Percentiles rank a stretch among this genome's conserved stretches.
These are phyloP conservation scores for Tachysurus fulvidraco DNA, from an alignment of 2,113 vertebrate genomes.

Conservation along the genomic window DNA sequence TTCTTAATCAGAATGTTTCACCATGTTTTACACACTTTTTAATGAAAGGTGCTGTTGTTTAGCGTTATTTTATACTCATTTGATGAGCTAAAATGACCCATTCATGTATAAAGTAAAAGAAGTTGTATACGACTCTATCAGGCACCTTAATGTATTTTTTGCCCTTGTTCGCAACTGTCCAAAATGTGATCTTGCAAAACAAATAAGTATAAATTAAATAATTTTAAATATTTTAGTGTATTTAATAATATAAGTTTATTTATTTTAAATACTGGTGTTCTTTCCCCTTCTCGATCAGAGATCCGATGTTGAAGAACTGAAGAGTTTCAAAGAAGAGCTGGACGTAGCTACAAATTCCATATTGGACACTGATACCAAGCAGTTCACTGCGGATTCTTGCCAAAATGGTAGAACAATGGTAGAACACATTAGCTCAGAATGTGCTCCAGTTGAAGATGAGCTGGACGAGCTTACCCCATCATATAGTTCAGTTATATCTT, in stretches of 20 bases:
- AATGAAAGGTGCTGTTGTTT: background rate
- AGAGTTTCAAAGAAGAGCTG: constrained; percentile 5
- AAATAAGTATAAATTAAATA: no score
- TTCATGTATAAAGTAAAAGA: background rate
- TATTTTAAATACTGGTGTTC: background rate
- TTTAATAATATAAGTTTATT: background rate
- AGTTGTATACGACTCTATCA: background rate
- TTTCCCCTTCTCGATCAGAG: constrained; percentile 5
- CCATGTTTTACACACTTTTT: background rate
- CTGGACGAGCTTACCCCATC: background rate
- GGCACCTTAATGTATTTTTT: background rate
- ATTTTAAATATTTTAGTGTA: background rate
- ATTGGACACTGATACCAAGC: background rate
- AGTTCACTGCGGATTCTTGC: background rate
- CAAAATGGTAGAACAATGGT: no score
- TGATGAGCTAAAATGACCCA: background rate
- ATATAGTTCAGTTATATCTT: background rate
- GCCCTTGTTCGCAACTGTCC: constrained; percentile 42
- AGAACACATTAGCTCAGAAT: constrained; percentile 8
- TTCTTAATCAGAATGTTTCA: background rate
- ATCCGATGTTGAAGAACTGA: background rate
- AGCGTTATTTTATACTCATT: background rate
- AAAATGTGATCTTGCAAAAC: background rate
- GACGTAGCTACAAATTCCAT: background rate
- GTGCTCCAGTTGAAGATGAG: background rate